Evolutionary conservation across 1,140 invertebrate genomes (phyloP), one percentile per base, ranked within the genome.

Genomic region (Copidosoma floridanum): DNA sequence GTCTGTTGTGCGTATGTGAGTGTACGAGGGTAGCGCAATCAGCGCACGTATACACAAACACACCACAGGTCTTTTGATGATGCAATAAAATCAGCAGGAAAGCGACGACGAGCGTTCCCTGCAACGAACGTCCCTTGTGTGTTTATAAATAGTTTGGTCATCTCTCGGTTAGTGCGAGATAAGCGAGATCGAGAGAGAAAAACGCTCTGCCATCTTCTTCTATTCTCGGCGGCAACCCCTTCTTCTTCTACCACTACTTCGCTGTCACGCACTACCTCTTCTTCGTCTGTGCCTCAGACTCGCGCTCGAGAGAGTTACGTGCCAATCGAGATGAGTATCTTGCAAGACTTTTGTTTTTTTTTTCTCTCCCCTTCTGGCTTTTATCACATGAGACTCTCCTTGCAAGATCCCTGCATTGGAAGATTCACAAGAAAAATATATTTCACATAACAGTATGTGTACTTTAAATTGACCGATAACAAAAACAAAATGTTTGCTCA

Each of bases 101-200:
- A 65, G 35, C 38, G 10, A 26, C 38, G 14, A 32, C 16, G n/a
- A 43, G 56, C 44, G 38, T 61, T 68, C 24, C 64, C 44, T 41
- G 43, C 16, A 62, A 56, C 35, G 53, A 54, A 54, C 37, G 44
- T 55, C 41, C 57, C 51, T 68, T 67, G 55, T 50, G 61, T 54
- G 50, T 65, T 58, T 72, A 72, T 73, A 70, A 74, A 74, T 74
- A 74, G 57, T 66, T 61, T 60, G 43, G 58, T 69, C 54, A 69
- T 64, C 65, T 32, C n/a, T n/a, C n/a, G n/a, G n/a, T 71, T 62
- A 57, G 70, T 68, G 51, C 59, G 54, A 57, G n/a, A n/a, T n/a
- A n/a, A n/a, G n/a, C n/a, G n/a, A n/a, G n/a, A n/a, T n/a, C n/a
- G n/a, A n/a, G n/a, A n/a, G n/a, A n/a, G n/a, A n/a, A n/a, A n/a